These are phyloP conservation scores for Deilephila elpenor DNA, from an alignment of 2,888 invertebrate species.

Conservation along the genomic window DNA sequence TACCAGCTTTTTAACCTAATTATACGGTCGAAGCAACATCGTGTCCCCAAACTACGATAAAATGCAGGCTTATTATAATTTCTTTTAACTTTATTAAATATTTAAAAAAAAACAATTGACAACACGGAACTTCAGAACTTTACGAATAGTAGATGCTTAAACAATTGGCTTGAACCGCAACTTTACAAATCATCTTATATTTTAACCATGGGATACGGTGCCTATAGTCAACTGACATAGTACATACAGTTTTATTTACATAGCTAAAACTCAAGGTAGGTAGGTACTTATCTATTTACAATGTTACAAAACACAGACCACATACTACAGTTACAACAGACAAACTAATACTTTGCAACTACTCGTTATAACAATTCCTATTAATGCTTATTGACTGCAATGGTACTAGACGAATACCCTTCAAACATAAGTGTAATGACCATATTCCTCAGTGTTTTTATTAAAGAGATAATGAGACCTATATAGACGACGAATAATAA, in stretches of 20 bases:
- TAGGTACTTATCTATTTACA: neutral
- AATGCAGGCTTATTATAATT: no score
- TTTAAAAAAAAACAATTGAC: no score
- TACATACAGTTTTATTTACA: no score
- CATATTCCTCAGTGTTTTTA: neutral
- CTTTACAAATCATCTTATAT: no score
- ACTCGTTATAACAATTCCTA: neutral
- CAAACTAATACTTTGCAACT: slow-evolving; percentile 1
- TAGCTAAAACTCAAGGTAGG: no score
- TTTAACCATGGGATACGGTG: no score
- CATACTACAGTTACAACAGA: neutral
- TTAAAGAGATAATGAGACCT: slow-evolving; percentile 23
- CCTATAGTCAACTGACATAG: no score
- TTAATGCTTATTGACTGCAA: slow-evolving; percentile 5
- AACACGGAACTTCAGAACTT: no score
- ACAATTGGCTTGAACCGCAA: no score
- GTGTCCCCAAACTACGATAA: no score
- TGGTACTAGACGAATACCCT: neutral
- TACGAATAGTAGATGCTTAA: no score
- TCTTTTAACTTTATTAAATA: no score
- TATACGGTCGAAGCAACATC: neutral
- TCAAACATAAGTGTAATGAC: neutral
- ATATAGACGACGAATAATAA: slow-evolving; percentile 14
- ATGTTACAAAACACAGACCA: neutral
- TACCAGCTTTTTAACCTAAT: neutral